A percentile compares a stretch with the other conserved stretches of the same genome.
Conservation (phyloP, 1,140 invertebrate genomes). For the Aphidius gifuensis region DNA sequence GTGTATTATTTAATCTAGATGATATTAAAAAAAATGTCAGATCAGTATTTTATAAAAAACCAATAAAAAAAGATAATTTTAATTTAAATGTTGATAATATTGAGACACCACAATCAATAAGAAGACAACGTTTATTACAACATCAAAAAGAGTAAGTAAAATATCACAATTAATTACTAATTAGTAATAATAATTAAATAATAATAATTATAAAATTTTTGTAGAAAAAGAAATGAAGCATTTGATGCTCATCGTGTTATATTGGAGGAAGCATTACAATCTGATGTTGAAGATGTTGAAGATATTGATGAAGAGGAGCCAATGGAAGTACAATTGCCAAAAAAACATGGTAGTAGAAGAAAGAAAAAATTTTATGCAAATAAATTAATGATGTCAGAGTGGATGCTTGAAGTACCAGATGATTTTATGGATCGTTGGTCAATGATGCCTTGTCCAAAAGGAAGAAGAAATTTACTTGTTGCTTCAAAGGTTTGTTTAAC, state of each 20-base stretch:
- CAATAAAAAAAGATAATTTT: conserved; percentile 44
- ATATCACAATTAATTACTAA: conserved; percentile 5
- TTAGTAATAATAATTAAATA: neutral
- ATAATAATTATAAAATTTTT: conserved; percentile 21
- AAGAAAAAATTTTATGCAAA: conserved; percentile 38
- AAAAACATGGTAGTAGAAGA: conserved; percentile 10
- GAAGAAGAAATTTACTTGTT: conserved; percentile 73
- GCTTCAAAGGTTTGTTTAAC: conserved; percentile 61
- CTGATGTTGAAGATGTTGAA: conserved; percentile 34
- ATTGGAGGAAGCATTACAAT: conserved; percentile 36
- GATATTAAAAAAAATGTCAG: conserved; percentile 27
- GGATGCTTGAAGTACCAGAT: conserved; percentile 80
- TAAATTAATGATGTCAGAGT: conserved; percentile 82
- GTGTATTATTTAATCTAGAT: no score
- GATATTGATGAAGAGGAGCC: conserved; percentile 29
- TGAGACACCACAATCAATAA: conserved; percentile 45
- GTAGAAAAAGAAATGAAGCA: conserved; percentile 39
- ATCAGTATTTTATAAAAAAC: conserved; percentile 44
- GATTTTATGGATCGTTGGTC: conserved; percentile 78
- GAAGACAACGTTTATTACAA: conserved; percentile 39
- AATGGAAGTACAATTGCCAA: conserved; percentile 36
- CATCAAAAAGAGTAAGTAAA: conserved; percentile 43
- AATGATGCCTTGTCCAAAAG: conserved; percentile 80
- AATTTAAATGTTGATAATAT: conserved; percentile 39
- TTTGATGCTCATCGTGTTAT: conserved; percentile 42